Evolutionary conservation across 2,113 vertebrate genomes (phyloP).

Genomic region (Thunnus thynnus): DNA sequence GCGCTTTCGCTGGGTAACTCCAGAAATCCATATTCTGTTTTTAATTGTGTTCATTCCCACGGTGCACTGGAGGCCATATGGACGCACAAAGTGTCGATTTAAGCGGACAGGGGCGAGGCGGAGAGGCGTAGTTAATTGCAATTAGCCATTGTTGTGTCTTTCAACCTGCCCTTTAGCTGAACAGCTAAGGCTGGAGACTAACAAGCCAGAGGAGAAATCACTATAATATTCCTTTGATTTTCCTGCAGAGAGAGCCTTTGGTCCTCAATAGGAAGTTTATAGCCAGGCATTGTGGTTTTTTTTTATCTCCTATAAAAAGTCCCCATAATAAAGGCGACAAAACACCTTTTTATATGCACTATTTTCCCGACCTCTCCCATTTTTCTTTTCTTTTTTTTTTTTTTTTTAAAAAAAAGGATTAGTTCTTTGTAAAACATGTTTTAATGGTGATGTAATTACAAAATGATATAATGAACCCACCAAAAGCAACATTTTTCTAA

Average conservation of each 20-base stretch:
- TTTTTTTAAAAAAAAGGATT: background rate
- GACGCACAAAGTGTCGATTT: slow-evolving; percentile 84
- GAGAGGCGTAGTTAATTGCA: slow-evolving; percentile 85
- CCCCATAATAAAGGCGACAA: slow-evolving; percentile 31
- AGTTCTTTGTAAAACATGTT: background rate
- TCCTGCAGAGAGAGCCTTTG: slow-evolving; percentile 22
- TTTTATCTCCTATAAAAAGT: slow-evolving; percentile 5
- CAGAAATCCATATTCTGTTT: slow-evolving; percentile 85
- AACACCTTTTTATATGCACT: background rate
- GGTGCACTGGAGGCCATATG: slow-evolving; percentile 82
- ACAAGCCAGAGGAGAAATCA: slow-evolving; percentile 72
- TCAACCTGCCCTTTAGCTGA: slow-evolving; percentile 75
- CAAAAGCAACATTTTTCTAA: background rate
- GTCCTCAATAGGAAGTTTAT: slow-evolving; percentile 15
- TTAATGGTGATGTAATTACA: background rate
- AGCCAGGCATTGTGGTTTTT: slow-evolving; percentile 21
- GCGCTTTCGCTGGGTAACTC: slow-evolving; percentile 76
- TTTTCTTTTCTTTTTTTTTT: background rate
- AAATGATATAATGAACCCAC: background rate
- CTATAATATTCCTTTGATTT: slow-evolving; percentile 71
- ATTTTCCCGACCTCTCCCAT: accelerated
- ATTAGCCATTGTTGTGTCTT: slow-evolving; percentile 86
- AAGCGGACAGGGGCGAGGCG: slow-evolving; percentile 79
- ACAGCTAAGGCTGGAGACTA: slow-evolving; percentile 71
- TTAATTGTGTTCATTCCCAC: slow-evolving; percentile 88